These are phyloP conservation scores for Empis stercorea DNA, from an alignment of 2,888 invertebrate genomes.

Conservation along the genomic window DNA sequence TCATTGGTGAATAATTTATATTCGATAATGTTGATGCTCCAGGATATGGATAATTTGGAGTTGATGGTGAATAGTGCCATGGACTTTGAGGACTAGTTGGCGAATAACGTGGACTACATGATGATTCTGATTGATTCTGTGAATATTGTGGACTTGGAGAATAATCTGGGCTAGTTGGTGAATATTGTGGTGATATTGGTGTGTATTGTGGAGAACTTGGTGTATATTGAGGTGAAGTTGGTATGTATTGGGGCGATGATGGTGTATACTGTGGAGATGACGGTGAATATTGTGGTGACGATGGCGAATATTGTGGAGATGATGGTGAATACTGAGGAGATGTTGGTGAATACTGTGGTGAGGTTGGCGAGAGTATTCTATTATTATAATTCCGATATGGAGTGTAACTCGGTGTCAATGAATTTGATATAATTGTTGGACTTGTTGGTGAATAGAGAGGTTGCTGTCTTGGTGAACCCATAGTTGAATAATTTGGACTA, in stretches of 20 bases:
- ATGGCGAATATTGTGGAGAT: slow-evolving; percentile 55
- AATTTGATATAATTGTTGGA: slow-evolving; percentile 50
- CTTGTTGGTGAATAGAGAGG: slow-evolving; percentile 47
- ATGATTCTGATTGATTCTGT: slow-evolving; percentile 38
- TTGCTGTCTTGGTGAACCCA: slow-evolving; percentile 1
- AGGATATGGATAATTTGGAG: slow-evolving; percentile 56
- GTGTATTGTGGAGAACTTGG: slow-evolving; percentile 54
- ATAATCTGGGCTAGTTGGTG: slow-evolving; percentile 59
- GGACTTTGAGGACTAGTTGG: slow-evolving; percentile 48
- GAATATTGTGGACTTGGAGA: slow-evolving; percentile 63
- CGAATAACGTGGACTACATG: slow-evolving; percentile 50
- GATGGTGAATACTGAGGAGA: slow-evolving; percentile 43
- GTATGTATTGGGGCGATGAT: slow-evolving; percentile 59
- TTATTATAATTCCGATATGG: not conserved
- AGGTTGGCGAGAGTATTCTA: slow-evolving; percentile 40
- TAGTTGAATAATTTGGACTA: slow-evolving; percentile 49
- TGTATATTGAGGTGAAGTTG: slow-evolving; percentile 57
- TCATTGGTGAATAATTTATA: slow-evolving; percentile 44
- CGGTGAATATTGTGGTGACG: slow-evolving; percentile 46
- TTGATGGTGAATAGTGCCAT: slow-evolving; percentile 56
- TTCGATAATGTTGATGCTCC: slow-evolving; percentile 47
- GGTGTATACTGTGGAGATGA: slow-evolving; percentile 41
- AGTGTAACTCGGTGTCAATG: slow-evolving; percentile 51
- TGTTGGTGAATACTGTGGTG: slow-evolving; percentile 45
- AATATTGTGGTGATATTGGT: slow-evolving; percentile 53